These are phyloP conservation scores for Tipula lateralis DNA, from an alignment of 2,888 invertebrate genomes.

Conservation along the genomic window DNA sequence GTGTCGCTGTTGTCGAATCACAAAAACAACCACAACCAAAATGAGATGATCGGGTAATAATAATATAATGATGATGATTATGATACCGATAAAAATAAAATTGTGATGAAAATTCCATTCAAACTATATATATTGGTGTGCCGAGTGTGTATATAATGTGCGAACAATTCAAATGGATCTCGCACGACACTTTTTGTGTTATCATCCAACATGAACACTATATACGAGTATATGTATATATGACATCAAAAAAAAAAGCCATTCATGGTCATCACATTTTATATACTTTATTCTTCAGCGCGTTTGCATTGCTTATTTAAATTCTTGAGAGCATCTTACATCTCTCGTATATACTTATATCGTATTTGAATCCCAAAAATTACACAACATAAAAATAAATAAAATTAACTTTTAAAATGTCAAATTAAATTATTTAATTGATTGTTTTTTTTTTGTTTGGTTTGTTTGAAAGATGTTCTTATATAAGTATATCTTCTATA, in stretches of 20 bases:
- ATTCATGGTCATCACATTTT: neutral
- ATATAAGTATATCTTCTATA: too few species aligned
- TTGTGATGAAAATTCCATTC: neutral
- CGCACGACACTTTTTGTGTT: neutral
- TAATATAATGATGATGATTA: conserved; percentile 3
- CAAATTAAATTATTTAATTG: conserved; percentile 3
- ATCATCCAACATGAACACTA: too few species aligned
- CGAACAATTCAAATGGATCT: neutral
- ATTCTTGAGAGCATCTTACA: neutral
- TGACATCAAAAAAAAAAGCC: neutral
- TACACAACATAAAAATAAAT: neutral
- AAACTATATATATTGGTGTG: neutral
- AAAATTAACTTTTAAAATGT: conserved; percentile 3
- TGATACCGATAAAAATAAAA: neutral
- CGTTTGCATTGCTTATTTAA: neutral
- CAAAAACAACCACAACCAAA: neutral
- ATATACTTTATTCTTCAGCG: neutral
- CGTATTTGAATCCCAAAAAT: neutral
- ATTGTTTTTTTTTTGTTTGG: neutral
- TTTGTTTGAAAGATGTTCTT: neutral
- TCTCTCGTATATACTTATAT: neutral
- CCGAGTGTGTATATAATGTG: neutral
- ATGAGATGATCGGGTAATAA: neutral
- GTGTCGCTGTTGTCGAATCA: neutral
- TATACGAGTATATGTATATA: too few species aligned